These are phyloP conservation scores for Dolichotis patagonum DNA, from an alignment of 2,113 vertebrate species.

Conservation along the genomic window DNA sequence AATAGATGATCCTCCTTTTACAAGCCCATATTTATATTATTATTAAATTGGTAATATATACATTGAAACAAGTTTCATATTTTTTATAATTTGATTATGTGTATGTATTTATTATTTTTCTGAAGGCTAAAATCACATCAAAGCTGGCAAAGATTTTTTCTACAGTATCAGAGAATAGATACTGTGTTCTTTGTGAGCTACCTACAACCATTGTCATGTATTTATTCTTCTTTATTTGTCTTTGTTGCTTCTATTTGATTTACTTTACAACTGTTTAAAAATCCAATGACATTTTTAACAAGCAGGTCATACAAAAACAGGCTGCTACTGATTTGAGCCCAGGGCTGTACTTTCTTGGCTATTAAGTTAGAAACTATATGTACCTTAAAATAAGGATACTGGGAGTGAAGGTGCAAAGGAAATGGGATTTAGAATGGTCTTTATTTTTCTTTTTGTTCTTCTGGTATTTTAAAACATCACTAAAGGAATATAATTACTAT, in stretches of 20 bases:
- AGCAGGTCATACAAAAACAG: not conserved
- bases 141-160: not conserved
- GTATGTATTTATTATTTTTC: not conserved
- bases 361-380: not conserved
- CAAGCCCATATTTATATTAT: not conserved
- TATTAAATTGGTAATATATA: not conserved
- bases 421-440: not conserved
- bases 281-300: not conserved
- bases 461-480: not conserved
- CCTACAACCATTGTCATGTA: not conserved
- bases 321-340: not conserved
- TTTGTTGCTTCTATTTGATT: not conserved
- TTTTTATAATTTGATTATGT: not conserved
- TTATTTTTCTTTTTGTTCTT: not conserved
- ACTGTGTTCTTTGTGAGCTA: not conserved
- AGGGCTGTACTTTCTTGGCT: not conserved
- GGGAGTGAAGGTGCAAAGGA: not conserved
- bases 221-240: not conserved
- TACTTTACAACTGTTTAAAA: not conserved
- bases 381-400: not conserved
- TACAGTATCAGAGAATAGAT: not conserved
- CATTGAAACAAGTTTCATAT: not conserved
- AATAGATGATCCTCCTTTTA: not conserved
- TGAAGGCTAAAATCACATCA: not conserved
- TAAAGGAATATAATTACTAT: not conserved